These are phyloP conservation scores for Cyphomyrus plagiostoma DNA, from an alignment of 2,113 vertebrate species.

Conservation along the genomic window DNA sequence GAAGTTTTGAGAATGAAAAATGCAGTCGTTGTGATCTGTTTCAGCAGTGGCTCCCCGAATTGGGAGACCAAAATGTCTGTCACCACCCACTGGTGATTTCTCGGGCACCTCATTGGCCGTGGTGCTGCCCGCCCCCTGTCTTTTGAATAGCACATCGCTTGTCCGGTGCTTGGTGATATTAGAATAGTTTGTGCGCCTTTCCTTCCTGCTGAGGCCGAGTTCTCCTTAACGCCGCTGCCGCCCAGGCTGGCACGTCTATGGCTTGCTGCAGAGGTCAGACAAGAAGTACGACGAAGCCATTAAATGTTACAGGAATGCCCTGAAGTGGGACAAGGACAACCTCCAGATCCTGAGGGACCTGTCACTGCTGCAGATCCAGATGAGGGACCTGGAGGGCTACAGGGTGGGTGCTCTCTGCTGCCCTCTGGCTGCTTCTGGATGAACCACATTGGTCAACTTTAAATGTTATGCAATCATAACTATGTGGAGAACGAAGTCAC, in stretches of 20 bases:
- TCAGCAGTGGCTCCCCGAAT: not conserved
- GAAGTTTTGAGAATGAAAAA: not conserved
- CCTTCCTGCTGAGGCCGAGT: not conserved
- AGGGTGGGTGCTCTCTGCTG: constrained; percentile 65
- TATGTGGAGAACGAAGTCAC: not conserved
- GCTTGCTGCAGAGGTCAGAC: constrained; percentile 90
- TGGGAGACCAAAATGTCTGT: not conserved
- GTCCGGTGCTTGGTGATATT: not conserved
- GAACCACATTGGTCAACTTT: not conserved
- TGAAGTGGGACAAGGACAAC: constrained; percentile 99
- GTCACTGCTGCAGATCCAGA: constrained; percentile 93
- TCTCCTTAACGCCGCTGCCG: constrained; percentile 59
- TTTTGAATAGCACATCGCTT: not conserved
- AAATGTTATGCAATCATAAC: not conserved
- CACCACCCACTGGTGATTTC: not conserved
- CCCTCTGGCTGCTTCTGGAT: not conserved
- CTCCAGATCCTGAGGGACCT: constrained; percentile 95
- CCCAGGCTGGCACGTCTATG: constrained; percentile 93
- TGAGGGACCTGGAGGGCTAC: constrained; percentile 96
- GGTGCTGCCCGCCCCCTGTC: not conserved
- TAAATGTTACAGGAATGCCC: constrained; percentile 95
- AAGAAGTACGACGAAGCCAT: constrained; percentile 98
- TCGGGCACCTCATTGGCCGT: not conserved
- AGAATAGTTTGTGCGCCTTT: not conserved
- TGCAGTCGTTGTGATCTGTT: not conserved